Evolutionary conservation across 2,888 invertebrate species (phyloP).

Genomic region (Unio delphinus): DNA sequence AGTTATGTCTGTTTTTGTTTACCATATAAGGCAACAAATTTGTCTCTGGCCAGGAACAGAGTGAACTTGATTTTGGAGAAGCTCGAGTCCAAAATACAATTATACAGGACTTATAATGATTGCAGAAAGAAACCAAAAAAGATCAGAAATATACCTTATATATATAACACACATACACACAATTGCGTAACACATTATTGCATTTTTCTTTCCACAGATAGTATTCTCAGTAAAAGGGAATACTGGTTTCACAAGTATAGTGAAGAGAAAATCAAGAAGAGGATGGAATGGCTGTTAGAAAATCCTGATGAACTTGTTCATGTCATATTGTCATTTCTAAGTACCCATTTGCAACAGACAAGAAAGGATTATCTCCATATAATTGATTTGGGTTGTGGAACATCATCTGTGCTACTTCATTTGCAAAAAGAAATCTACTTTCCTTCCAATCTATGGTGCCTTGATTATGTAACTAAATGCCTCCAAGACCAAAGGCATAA

Average conservation of each 20-base stretch:
- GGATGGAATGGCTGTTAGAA: constrained; percentile 27
- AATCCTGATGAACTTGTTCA: constrained; percentile 8
- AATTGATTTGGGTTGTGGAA: constrained; percentile 27
- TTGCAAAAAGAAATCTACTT: constrained; percentile 5
- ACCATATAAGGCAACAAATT: no score
- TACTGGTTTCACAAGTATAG: constrained; percentile 19
- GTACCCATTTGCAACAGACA: neutral
- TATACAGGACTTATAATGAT: no score
- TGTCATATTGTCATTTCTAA: constrained; percentile 7
- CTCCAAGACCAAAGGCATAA: constrained; percentile 13
- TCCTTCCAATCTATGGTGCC: constrained; percentile 14
- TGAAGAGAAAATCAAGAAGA: constrained; percentile 2
- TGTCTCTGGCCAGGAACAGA: no score
- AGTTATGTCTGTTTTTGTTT: no score
- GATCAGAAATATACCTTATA: no score
- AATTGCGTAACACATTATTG: neutral
- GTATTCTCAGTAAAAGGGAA: constrained; percentile 13
- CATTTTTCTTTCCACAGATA: constrained; percentile 11
- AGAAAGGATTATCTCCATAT: constrained; percentile 6
- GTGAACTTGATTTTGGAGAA: no score
- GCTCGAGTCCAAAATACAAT: no score
- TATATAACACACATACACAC: no score
- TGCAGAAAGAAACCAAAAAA: no score
- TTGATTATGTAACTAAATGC: constrained; percentile 20
- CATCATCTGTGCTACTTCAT: constrained; percentile 11